Evolutionary conservation across 2,113 vertebrate genomes (phyloP), one percentile per base, ranked within the genome.

Genomic region (Brachyistius frenatus): DNA sequence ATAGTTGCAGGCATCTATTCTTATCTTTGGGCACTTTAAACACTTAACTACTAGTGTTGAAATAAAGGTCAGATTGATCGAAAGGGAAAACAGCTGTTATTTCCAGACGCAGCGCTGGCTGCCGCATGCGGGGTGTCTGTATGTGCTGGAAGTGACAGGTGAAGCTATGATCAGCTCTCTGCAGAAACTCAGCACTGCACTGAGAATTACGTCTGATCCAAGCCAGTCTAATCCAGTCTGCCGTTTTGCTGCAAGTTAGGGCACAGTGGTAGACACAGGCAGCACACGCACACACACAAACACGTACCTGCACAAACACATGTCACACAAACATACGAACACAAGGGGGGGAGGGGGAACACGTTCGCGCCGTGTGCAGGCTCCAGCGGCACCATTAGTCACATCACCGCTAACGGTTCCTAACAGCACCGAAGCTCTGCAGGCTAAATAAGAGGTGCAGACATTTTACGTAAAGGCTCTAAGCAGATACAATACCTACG

Each of bases 181-280:
- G 76, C 78, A 55, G 79, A 84, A 70, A 49, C 60, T 54, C 13
- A 1, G 2, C 52, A 67, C 56, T 74, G 77, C 15, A 44, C 37
- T 64, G 54, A 69, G 62, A 83, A 80, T 76, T 74, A 46, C 3
- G 53, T 58, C 60, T 62, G 78, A 92, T 80, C 63, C 46, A 31
- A 75, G 73, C 73, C 73, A 65, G 84, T 83, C 69, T 84, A 75
- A 87, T 86, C 76, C 75, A 78, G 73, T 84, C 61, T 84, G 82
- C 84, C 79, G 66, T 78, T 74, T 56, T 70, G 50, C 66, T 72
- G 57, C 68, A 80, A 47, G 76, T 89, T 66, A 73, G 73, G 9
- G 66, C 79, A 72, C 66, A 84, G 61, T 68, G 44, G 73, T 72
- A 81, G 73, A 70, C 69, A 55, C 53, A 44, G 46, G 62, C 39